Evolutionary conservation across 2,113 vertebrate species (phyloP).

Genomic region (Nanger granti): DNA sequence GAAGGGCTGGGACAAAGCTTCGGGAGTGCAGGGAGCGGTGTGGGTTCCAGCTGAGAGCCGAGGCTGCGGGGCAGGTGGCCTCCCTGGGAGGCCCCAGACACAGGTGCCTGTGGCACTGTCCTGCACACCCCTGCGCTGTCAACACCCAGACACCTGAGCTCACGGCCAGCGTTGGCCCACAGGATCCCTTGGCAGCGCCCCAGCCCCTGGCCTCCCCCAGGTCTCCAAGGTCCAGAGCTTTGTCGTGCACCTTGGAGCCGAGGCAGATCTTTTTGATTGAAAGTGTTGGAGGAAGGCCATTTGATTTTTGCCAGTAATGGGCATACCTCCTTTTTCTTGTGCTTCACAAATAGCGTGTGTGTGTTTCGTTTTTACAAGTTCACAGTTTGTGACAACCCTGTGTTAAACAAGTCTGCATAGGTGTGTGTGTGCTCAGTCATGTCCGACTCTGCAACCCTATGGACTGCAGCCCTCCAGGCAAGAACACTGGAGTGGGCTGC

Average conservation of each 20-base stretch:
- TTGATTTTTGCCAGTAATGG: neutral
- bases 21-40: neutral
- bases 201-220: neutral
- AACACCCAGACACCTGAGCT: neutral
- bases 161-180: rapidly evolving
- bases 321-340: neutral
- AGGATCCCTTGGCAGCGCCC: neutral
- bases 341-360: neutral
- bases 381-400: neutral
- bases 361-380: neutral
- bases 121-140: rapidly evolving
- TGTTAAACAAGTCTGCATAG: neutral
- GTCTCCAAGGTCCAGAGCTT: neutral
- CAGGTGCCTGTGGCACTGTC: neutral
- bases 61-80: neutral
- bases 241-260: too few species aligned
- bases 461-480: neutral
- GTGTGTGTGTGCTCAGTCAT: neutral
- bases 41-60: neutral
- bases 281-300: neutral
- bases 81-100: neutral
- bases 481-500: neutral
- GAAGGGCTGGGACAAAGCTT: neutral
- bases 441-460: neutral
- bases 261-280: neutral